phyloP scores from a whole-genome alignment of 2,888 invertebrate genomes.

The Syrista parreyssii region DNA sequence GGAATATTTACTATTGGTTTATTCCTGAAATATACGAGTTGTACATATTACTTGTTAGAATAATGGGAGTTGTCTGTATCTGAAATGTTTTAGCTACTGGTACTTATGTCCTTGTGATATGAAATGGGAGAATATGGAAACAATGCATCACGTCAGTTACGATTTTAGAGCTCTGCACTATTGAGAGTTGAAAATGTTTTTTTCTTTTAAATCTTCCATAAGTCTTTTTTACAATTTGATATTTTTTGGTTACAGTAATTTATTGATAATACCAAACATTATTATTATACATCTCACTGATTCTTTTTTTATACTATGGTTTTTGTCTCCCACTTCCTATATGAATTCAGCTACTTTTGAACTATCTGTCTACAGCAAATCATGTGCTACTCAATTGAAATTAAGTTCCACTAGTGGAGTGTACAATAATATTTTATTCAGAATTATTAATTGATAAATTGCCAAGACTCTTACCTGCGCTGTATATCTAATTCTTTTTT shows the following conservation, averaged over 20 bases:
- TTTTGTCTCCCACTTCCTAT: background rate
- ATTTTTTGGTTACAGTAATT: background rate
- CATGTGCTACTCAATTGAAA: background rate
- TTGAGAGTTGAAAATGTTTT: background rate
- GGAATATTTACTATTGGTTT: background rate
- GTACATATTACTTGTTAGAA: background rate
- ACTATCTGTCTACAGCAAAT: background rate
- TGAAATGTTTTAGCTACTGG: background rate
- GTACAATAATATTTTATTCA: background rate
- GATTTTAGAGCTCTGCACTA: background rate
- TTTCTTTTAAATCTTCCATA: background rate
- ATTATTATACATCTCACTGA: background rate
- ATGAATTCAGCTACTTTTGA: background rate
- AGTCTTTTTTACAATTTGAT: background rate
- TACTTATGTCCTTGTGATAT: constrained; percentile 3
- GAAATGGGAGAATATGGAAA: constrained; percentile 1
- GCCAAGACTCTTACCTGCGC: background rate
- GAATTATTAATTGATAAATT: background rate
- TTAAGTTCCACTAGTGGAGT: background rate
- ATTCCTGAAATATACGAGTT: background rate
- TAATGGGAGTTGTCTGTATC: background rate
- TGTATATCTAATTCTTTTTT: background rate
- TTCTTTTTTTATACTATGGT: background rate
- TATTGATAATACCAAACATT: constrained; percentile 1
- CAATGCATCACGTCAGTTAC: background rate